Evolutionary conservation across 2,888 invertebrate species (phyloP).

Genomic region (Ypsolopha scabrella): DNA sequence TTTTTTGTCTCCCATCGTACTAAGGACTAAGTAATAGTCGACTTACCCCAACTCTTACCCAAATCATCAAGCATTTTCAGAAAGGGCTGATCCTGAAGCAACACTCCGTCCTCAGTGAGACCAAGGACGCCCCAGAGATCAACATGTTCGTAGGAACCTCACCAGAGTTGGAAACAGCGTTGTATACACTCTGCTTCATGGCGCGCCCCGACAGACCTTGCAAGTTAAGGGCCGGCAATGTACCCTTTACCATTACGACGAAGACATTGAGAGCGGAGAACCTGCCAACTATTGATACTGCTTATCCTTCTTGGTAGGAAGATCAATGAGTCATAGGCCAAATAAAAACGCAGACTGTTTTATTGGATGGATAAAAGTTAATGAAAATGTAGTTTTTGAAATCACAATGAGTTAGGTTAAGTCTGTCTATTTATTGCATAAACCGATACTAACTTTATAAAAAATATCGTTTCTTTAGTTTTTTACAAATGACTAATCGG

Average conservation of each 20-base stretch:
- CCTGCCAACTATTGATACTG: conserved; percentile 48
- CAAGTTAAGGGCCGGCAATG: conserved; percentile 62
- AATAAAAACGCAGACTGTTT: no score
- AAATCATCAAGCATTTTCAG: conserved; percentile 52
- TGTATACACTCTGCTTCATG: conserved; percentile 91
- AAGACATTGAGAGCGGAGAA: conserved; percentile 51
- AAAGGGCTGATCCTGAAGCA: conserved; percentile 83
- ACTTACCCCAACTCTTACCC: no score
- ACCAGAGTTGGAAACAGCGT: conserved; percentile 90
- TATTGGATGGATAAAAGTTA: no score
- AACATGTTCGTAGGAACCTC: conserved; percentile 88
- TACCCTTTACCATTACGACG: conserved; percentile 53
- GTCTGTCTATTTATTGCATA: no score
- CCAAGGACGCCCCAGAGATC: conserved; percentile 82
- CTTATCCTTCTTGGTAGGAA: conserved; percentile 35
- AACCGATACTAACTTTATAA: no score
- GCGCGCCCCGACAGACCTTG: conserved; percentile 81
- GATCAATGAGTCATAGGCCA: background rate
- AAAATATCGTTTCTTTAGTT: no score
- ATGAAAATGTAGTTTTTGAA: no score
- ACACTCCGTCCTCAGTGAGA: conserved; percentile 77
- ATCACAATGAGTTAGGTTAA: no score
- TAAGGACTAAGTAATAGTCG: no score
- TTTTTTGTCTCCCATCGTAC: no score
- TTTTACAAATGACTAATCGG: no score